Percentiles rank a stretch among this genome's conserved stretches.
Evolutionary conservation across 2,113 vertebrate species (phyloP).

Genomic region (Macrotis lagotis): DNA sequence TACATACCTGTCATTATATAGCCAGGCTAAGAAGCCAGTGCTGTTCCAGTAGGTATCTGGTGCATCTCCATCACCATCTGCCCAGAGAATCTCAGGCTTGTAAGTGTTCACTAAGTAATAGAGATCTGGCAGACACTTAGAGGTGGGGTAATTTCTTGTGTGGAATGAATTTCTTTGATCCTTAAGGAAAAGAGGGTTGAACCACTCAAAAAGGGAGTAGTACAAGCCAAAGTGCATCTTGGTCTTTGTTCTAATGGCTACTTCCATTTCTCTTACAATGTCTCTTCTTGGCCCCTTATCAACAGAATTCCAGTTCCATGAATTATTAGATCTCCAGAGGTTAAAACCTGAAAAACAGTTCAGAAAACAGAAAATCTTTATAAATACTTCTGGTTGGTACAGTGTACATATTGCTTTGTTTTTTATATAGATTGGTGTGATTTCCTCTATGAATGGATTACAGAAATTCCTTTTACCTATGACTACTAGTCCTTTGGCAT

Average conservation of each 20-base stretch:
- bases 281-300: constrained; percentile 92
- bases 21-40: constrained; percentile 96
- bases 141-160: constrained; percentile 87
- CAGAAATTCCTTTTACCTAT: not conserved
- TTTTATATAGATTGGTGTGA: not conserved
- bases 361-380: not conserved
- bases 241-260: constrained; percentile 84
- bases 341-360: constrained; percentile 89
- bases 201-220: constrained; percentile 98
- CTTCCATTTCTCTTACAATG: constrained; percentile 89
- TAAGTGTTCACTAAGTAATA: constrained; percentile 91
- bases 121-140: constrained; percentile 93
- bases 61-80: constrained; percentile 92
- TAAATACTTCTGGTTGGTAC: not conserved
- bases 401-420: not conserved
- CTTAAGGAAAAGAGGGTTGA: constrained; percentile 90
- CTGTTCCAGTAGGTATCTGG: constrained; percentile 96
- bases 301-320: constrained; percentile 97
- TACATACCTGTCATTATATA: constrained; percentile 95
- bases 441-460: not conserved
- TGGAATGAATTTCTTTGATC: constrained; percentile 86
- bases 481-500: too few species aligned
- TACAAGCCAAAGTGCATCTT: constrained; percentile 93
- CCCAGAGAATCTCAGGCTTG: constrained; percentile 94
- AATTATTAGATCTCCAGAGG: constrained; percentile 93